Conservation (phyloP, 2,888 invertebrate genomes). For the Leptura quadrifasciata region DNA sequence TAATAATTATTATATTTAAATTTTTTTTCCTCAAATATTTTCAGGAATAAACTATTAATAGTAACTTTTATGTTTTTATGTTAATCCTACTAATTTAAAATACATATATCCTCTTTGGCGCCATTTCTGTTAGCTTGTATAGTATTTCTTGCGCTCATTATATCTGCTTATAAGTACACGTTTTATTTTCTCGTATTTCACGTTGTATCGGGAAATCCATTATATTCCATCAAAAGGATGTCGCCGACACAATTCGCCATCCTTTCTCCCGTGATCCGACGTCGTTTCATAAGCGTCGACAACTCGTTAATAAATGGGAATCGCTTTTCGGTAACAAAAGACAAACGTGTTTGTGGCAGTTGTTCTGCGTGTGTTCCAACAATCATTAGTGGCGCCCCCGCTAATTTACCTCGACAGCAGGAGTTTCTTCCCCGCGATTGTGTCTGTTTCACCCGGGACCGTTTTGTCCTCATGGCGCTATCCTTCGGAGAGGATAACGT, state of each 20-base stretch:
- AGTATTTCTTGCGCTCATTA: slow-evolving; percentile 23
- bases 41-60: no score
- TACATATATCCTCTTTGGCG: background rate
- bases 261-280: slow-evolving; percentile 47
- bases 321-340: slow-evolving; percentile 65
- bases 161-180: slow-evolving; percentile 30
- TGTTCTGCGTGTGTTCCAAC: slow-evolving; percentile 62
- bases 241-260: slow-evolving; percentile 39
- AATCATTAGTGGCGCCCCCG: slow-evolving; percentile 61
- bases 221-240: slow-evolving; percentile 46
- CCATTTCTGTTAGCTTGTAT: no score
- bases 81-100: no score
- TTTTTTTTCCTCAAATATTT: no score
- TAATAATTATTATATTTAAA: no score
- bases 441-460: slow-evolving; percentile 18
- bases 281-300: slow-evolving; percentile 49
- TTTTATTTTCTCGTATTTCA: slow-evolving; percentile 38
- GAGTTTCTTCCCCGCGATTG: background rate
- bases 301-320: slow-evolving; percentile 61
- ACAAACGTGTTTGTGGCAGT: slow-evolving; percentile 65
- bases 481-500: slow-evolving; percentile 16
- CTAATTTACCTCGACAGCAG: slow-evolving; percentile 54
- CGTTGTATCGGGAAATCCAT: slow-evolving; percentile 41
- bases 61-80: no score
- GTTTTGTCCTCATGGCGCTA: slow-evolving; percentile 14